phyloP scores from a whole-genome alignment of 2,113 vertebrate species.

The Lophochroa leadbeateri region DNA sequence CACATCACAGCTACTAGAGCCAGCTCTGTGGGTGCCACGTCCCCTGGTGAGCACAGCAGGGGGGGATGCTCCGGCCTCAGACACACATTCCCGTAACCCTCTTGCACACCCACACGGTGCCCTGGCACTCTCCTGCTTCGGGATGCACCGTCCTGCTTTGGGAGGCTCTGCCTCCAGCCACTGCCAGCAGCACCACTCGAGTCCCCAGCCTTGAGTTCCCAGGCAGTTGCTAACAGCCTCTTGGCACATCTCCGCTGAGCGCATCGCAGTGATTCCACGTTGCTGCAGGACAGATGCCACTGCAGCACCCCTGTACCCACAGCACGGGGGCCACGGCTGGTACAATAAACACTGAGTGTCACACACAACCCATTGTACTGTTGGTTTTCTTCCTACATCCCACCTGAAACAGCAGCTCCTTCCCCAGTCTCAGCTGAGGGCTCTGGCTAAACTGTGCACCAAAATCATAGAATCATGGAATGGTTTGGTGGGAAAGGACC shows the following conservation, averaged over 20 bases:
- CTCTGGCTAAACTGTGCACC: not conserved
- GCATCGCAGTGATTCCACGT: not conserved
- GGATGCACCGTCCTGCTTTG: too few species aligned
- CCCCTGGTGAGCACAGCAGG: accelerated
- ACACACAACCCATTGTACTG: accelerated
- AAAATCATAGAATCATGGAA: not conserved
- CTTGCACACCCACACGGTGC: not conserved
- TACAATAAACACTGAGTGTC: not conserved
- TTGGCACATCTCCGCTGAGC: not conserved
- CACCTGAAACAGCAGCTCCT: not conserved
- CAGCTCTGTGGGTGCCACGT: not conserved
- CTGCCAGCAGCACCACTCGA: not conserved
- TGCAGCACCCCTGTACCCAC: not conserved
- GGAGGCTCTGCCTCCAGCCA: not conserved
- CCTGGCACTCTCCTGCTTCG: not conserved
- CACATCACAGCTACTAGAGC: not conserved
- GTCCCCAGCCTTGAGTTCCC: not conserved
- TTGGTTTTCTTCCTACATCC: not conserved
- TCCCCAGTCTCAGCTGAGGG: not conserved
- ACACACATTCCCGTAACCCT: not conserved
- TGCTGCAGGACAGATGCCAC: not conserved
- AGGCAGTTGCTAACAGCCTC: not conserved
- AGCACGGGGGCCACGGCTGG: not conserved
- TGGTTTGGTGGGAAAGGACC: not conserved
- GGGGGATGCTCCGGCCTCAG: not conserved